Conservation (phyloP, 2,888 invertebrate species). For the Idaea dimidiata region DNA sequence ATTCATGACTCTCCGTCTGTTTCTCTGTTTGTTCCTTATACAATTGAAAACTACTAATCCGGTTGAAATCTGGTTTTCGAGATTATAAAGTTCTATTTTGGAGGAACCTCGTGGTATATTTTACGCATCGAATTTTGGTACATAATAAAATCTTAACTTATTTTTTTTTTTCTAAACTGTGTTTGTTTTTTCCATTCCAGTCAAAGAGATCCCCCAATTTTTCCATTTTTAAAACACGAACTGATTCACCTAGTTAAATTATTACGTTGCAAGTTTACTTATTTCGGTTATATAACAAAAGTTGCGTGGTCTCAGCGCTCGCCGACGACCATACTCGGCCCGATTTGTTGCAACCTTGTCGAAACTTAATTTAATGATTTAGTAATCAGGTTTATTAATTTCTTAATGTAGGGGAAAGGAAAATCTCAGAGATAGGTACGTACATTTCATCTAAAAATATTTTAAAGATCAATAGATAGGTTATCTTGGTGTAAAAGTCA, state of each 20-base stretch:
- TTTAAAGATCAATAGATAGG: no score
- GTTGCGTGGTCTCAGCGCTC: background rate
- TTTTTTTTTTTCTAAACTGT: no score
- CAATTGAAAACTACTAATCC: no score
- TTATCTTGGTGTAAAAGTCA: no score
- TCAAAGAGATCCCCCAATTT: background rate
- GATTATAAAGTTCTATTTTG: no score
- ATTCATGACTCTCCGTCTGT: no score
- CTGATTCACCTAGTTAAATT: background rate
- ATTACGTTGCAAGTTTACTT: constrained; percentile 1
- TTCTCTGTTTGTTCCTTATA: no score
- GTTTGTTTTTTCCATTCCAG: background rate
- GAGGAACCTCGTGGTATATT: no score
- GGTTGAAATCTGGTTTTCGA: no score
- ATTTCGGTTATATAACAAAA: background rate
- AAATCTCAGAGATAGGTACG: background rate
- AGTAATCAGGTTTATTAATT: background rate
- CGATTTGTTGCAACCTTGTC: background rate
- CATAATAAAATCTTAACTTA: no score
- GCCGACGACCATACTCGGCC: background rate
- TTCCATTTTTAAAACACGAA: background rate
- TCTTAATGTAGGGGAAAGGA: background rate
- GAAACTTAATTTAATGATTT: background rate
- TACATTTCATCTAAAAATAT: no score
- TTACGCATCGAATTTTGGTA: no score